Base-by-base conservation (phyloP, 1,140 invertebrate species). In the Bombus waltoni region DNA sequence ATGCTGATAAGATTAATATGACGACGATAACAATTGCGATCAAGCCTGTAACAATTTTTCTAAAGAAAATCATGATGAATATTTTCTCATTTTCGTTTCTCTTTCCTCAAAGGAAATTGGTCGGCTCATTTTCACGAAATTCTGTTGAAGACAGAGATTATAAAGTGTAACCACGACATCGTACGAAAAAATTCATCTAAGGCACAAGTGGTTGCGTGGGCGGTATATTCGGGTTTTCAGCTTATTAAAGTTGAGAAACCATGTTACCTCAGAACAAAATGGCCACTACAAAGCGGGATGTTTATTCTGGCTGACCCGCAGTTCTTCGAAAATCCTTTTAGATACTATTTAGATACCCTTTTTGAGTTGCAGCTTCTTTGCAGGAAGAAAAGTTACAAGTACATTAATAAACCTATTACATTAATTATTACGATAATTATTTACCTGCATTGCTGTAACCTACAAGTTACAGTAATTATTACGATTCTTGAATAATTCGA, bases 241-340 rank as follows among this genome's bases (percentile, higher is more conserved):
- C 77, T 85, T 74, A 85, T 85, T 85, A 85, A 85, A 85, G 70
- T 74, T 75, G 78, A 44, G 68, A 81, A 75, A 68, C 78, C 83
- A 38, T 74, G 78, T 40, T 73, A 53, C 44, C 13, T 66, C 47
- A n/a, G 18, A 68, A 18, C 25, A 53, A 71, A 70, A 57, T 71
- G 40, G 15, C 70, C 44, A n/a, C 71, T 47, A 40, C 32, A 38
- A 44, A 44, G 32, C 59, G 18, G 22, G 35, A 53, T 78, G 66
- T 70, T 78, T 78, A 77, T 84, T 71, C 47, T 38, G 8, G 25
- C 65, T 5, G 44, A 35, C 22, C 44, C 13, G 3, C 3, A 4
- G 38, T 77, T 83, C 47, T 77, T 77, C 44, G 35, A 22, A 77
- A 44, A 77, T 28, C 2, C 35, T 65, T 66, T 47, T n/a, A 28